Base-by-base conservation (phyloP, 2,113 vertebrate species). In the Ameiurus melas region DNA sequence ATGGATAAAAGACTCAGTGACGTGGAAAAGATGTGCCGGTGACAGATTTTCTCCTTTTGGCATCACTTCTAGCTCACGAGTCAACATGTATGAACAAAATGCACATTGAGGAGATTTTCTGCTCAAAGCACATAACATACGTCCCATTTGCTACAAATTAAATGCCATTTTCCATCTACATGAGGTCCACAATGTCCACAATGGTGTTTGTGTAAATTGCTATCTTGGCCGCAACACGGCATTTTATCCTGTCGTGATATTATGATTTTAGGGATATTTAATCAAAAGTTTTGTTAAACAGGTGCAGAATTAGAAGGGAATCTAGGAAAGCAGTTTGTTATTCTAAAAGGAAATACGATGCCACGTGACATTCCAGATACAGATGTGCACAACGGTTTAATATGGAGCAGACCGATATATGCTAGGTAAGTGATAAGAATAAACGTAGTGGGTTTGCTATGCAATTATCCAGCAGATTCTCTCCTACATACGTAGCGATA, bases 11-110 rank as follows among this genome's bases (percentile, higher is more conserved):
- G 33, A 43, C 9, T 55, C 22, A 5, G 17, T 77, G 84, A 39
- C 9, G n/a, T 57, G 84, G 66, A 85, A 85, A 9, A 85, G 55
- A 77, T 43, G 10, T 60, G 3, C 68, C n/a, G n/a, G n/a, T 75
- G 2, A 55, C 84, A 58, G 51, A 85, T 85, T 36, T 85, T 60
- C 14, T 73, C 55, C 70, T n/a, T 25, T 27, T n/a, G 5, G 47
- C 51, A 10, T 58, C 4, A 27, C 68, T 55, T 53, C 68, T 85
- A 16, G 53, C 13, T 57, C 20, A 8, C 7, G 5, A 43, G 19
- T 13, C 30, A 62, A 17, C 30, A 68, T 58, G 53, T 75, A 75
- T n/a, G n/a, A n/a, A n/a, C n/a, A n/a, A n/a, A n/a, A n/a, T n/a
- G n/a, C n/a, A n/a, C n/a, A n/a, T n/a, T n/a, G n/a, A n/a, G n/a